phyloP scores from a whole-genome alignment of 2,888 invertebrate species.

The Sclerodermus sp. region DNA sequence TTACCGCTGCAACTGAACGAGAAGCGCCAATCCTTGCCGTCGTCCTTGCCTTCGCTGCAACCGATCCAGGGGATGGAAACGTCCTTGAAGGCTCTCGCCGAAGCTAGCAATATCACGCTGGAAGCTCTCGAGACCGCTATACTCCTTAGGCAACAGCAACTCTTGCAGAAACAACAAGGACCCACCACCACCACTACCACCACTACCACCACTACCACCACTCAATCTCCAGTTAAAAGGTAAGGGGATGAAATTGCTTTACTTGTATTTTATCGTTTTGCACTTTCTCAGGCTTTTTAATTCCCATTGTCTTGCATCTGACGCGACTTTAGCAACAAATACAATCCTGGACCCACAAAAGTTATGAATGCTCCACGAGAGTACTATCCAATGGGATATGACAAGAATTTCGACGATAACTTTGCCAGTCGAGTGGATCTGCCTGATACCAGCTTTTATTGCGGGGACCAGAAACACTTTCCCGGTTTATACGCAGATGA shows the following conservation, averaged over 20 bases:
- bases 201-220: constrained; percentile 57
- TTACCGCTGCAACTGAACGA: constrained; percentile 34
- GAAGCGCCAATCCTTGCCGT: constrained; percentile 33
- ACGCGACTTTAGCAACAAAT: constrained; percentile 21
- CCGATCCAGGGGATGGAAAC: constrained; percentile 57
- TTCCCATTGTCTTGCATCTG: background rate
- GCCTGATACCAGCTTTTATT: constrained; percentile 81
- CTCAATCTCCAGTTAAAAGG: constrained; percentile 46
- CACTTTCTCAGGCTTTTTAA: background rate
- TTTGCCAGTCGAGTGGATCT: constrained; percentile 82
- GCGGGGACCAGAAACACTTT: constrained; percentile 87
- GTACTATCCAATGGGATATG: constrained; percentile 85
- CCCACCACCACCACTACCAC: constrained; percentile 60
- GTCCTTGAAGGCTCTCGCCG: constrained; percentile 63
- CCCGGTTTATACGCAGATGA: constrained; percentile 88
- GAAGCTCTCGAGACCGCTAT: constrained; percentile 79
- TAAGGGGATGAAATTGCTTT: constrained; percentile 14
- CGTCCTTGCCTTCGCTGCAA: constrained; percentile 36
- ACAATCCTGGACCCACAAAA: constrained; percentile 58
- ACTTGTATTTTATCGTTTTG: background rate
- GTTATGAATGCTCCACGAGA: constrained; percentile 90
- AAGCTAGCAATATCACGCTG: constrained; percentile 77
- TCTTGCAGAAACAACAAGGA: constrained; percentile 63
- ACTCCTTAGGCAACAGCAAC: constrained; percentile 69
- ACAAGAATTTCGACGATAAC: constrained; percentile 87